A percentile compares a stretch with the other conserved stretches of the same genome.
Conservation (phyloP, 2,797 vertebrate genomes). For the Chloroceryle inda region DNA sequence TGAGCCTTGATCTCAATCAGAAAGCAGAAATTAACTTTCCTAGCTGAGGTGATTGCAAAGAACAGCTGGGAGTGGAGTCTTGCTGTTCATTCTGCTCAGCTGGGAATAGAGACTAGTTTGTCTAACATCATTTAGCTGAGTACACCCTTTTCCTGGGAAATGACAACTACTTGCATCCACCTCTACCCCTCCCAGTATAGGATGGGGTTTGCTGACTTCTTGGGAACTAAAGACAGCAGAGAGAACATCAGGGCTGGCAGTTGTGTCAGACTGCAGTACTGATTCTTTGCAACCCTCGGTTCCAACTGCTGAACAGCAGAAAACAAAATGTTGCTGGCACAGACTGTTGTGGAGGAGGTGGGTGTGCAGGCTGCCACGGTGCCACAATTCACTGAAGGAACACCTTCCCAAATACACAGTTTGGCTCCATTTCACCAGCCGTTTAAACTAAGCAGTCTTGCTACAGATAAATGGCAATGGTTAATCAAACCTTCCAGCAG, state of each 20-base stretch:
- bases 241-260: neutral
- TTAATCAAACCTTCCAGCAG: neutral
- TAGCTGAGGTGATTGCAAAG: neutral
- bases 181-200: neutral
- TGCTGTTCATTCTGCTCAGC: neutral
- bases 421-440: neutral
- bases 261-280: neutral
- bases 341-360: neutral
- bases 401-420: neutral
- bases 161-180: neutral
- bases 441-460: neutral
- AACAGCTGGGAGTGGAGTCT: neutral
- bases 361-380: neutral
- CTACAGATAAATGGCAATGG: neutral
- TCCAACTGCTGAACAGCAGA: neutral
- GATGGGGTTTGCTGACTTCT: neutral
- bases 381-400: neutral
- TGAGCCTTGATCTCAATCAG: neutral
- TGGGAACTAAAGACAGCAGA: neutral
- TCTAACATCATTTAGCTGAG: neutral
- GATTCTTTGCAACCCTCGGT: neutral
- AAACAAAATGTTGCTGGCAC: fast-evolving
- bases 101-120: neutral
- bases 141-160: neutral
- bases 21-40: neutral